Evolutionary conservation across 2,113 vertebrate genomes (phyloP).

Genomic region (Hippocampus comes): DNA sequence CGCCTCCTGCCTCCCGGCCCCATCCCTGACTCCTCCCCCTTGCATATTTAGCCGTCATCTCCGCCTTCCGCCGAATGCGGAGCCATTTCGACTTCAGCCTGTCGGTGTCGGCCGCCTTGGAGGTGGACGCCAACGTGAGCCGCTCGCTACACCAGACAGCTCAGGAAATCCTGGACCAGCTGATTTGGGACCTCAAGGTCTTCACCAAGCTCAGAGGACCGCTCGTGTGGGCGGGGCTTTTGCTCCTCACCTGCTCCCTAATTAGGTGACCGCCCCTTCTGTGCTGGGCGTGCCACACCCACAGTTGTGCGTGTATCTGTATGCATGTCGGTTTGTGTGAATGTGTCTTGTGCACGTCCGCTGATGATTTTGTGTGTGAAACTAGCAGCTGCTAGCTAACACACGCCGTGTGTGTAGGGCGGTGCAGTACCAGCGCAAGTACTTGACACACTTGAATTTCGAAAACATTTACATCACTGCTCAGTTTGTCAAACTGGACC

Average conservation of each 20-base stretch:
- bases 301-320: not conserved
- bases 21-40: not conserved
- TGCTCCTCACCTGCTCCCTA: slow-evolving; percentile 69
- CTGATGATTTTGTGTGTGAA: not conserved
- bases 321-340: not conserved
- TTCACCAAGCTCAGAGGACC: slow-evolving; percentile 43
- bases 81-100: slow-evolving; percentile 87
- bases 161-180: slow-evolving; percentile 71
- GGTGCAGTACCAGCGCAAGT: slow-evolving; percentile 69
- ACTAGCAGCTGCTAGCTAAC: not conserved
- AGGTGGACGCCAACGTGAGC: slow-evolving; percentile 72
- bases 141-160: slow-evolving; percentile 75
- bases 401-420: slow-evolving; percentile 66
- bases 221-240: slow-evolving; percentile 65
- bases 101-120: slow-evolving; percentile 62
- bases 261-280: slow-evolving; percentile 67
- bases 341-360: slow-evolving; percentile 5
- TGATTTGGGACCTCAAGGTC: slow-evolving; percentile 54
- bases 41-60: slow-evolving; percentile 63
- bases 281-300: not conserved
- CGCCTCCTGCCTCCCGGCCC: slow-evolving; percentile 65
- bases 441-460: slow-evolving; percentile 72
- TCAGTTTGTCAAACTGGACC: slow-evolving; percentile 75
- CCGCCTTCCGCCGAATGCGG: slow-evolving; percentile 71
- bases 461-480: slow-evolving; percentile 85